phyloP scores from a whole-genome alignment of 2,888 invertebrate genomes.

The Eupeodes luniger region DNA sequence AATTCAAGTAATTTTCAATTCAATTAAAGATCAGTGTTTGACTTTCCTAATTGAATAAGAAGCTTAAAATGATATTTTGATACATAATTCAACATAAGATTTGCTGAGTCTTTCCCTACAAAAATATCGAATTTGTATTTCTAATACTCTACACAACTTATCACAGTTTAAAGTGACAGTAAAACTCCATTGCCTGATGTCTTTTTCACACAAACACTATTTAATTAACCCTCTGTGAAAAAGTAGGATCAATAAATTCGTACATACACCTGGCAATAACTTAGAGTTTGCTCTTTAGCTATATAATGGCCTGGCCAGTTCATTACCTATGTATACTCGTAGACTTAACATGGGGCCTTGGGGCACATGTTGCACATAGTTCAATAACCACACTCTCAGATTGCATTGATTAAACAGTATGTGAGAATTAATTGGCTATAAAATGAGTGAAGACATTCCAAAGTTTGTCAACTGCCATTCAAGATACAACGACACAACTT shows the following conservation, averaged over 20 bases:
- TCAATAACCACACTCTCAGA: constrained; percentile 19
- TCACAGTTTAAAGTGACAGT: no score
- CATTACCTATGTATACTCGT: background rate
- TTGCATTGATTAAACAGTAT: constrained; percentile 6
- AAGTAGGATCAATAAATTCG: constrained; percentile 19
- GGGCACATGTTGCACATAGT: constrained; percentile 21
- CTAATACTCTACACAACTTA: background rate
- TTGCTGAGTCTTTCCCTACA: no score
- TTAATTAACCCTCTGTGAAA: background rate
- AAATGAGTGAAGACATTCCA: constrained; percentile 32
- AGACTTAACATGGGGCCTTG: constrained; percentile 18
- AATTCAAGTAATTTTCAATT: no score
- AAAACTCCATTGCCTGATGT: background rate
- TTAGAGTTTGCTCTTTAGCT: constrained; percentile 24
- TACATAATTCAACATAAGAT: no score
- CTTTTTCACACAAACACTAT: background rate
- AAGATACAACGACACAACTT: background rate
- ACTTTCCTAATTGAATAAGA: no score
- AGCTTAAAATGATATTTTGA: no score
- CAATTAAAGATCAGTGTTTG: no score
- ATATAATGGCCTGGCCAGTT: background rate
- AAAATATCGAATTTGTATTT: background rate
- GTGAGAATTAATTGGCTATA: constrained; percentile 41
- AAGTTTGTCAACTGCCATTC: constrained; percentile 9
- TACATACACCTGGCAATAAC: background rate